Evolutionary conservation across 2,888 invertebrate species (phyloP).

Genomic region (Loripinus fragilis): DNA sequence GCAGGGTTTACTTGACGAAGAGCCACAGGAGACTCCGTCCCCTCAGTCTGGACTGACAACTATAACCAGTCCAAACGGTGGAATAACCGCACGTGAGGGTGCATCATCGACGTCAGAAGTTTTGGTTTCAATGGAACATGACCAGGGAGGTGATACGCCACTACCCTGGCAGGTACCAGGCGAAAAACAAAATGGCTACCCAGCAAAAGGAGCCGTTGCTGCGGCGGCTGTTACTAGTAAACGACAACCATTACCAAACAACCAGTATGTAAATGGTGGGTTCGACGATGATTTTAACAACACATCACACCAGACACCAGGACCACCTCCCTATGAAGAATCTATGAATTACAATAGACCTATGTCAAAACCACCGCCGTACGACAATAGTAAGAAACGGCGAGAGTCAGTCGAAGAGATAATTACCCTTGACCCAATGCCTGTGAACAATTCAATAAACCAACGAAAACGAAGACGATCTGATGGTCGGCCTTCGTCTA

Average conservation of each 20-base stretch:
- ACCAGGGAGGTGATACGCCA: conserved; percentile 41
- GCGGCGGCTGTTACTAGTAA: not conserved
- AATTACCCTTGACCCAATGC: conserved; percentile 47
- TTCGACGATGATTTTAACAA: conserved; percentile 37
- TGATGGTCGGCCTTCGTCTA: conserved; percentile 21
- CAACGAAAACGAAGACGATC: conserved; percentile 49
- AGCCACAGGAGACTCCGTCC: conserved; percentile 25
- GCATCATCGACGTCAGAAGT: conserved; percentile 61
- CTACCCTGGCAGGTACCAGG: conserved; percentile 66
- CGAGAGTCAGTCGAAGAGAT: conserved; percentile 60
- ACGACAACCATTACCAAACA: conserved; percentile 26
- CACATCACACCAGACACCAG: conserved; percentile 25
- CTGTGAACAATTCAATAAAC: conserved; percentile 12
- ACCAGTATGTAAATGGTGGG: conserved; percentile 40
- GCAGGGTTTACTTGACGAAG: conserved; percentile 36
- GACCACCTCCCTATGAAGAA: conserved; percentile 9
- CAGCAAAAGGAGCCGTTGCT: conserved; percentile 16
- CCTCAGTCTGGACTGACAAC: conserved; percentile 35
- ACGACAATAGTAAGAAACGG: conserved; percentile 48
- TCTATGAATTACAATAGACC: conserved; percentile 33
- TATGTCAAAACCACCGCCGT: conserved; percentile 59
- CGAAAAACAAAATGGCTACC: conserved; percentile 27
- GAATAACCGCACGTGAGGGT: conserved; percentile 32
- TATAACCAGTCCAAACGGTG: conserved; percentile 28
- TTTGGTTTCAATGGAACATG: conserved; percentile 45